These are phyloP conservation scores for Teleogryllus occipitalis DNA, from an alignment of 1,140 invertebrate genomes.

Conservation along the genomic window DNA sequence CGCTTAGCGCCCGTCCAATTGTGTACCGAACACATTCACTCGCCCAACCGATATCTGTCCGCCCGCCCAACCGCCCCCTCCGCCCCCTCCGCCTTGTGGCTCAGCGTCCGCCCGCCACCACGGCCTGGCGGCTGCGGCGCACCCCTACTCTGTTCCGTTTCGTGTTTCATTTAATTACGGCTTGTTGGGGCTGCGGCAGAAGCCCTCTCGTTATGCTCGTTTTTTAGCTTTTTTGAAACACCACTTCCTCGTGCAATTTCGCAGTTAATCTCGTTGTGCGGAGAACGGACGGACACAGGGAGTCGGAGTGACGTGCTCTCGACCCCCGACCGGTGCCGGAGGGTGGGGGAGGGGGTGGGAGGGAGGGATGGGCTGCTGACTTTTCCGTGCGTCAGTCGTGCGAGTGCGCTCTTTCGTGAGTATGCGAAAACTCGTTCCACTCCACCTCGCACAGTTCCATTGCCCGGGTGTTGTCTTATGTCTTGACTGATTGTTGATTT, in stretches of 20 bases:
- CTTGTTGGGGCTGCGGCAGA: constrained; percentile 2
- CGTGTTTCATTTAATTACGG: neutral
- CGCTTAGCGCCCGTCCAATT: neutral
- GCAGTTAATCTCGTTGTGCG: neutral
- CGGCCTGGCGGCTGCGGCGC: too few relatives aligned
- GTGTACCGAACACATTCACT: neutral
- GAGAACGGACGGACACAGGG: neutral
- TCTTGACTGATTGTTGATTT: too few relatives aligned
- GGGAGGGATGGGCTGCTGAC: too few relatives aligned
- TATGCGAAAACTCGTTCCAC: too few relatives aligned
- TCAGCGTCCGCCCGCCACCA: too few relatives aligned
- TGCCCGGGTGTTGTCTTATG: too few relatives aligned
- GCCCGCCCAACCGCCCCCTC: too few relatives aligned
- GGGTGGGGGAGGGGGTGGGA: too few relatives aligned
- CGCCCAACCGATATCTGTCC: neutral
- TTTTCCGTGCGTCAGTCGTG: too few relatives aligned
- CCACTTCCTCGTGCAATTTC: neutral
- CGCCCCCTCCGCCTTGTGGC: neutral
- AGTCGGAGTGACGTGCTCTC: neutral
- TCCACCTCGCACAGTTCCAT: too few relatives aligned
- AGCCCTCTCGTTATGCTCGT: neutral
- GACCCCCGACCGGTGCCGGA: too few relatives aligned
- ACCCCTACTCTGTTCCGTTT: neutral
- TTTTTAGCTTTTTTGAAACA: neutral
- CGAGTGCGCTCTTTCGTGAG: too few relatives aligned